Evolutionary conservation across 1,140 invertebrate species (phyloP).

Genomic region (Drosophila neocordata): DNA sequence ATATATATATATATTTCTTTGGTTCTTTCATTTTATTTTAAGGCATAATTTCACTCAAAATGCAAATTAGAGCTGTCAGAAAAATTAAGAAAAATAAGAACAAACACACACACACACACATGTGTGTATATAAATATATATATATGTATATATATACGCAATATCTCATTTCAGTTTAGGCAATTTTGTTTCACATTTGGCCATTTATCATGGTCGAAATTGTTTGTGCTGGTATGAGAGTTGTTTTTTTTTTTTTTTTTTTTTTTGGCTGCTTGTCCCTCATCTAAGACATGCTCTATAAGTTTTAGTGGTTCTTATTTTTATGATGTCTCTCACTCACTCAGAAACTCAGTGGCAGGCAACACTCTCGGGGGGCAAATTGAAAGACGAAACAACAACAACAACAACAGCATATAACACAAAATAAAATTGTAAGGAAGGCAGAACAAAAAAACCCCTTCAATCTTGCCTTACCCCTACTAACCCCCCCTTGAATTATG

Average conservation of each 20-base stretch:
- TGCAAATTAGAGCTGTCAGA: conserved; percentile 59
- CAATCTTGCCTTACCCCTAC: neutral
- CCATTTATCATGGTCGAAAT: conserved; percentile 72
- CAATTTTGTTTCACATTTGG: conserved; percentile 53
- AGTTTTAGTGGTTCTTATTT: conserved; percentile 57
- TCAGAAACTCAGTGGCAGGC: neutral
- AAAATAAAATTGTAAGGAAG: conserved; percentile 8
- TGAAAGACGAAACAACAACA: conserved; percentile 50
- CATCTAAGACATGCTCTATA: conserved; percentile 49
- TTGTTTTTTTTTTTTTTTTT: neutral
- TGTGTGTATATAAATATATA: neutral
- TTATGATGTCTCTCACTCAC: conserved; percentile 14
- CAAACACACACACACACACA: conserved; percentile 1
- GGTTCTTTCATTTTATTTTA: neutral
- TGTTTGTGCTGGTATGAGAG: conserved; percentile 27
- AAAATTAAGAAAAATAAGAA: conserved; percentile 55
- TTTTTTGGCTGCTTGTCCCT: conserved; percentile 12
- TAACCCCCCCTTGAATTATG: conserved; percentile 60
- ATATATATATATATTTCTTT: neutral
- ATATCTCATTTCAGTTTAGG: conserved; percentile 51
- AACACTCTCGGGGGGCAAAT: conserved; percentile 18
- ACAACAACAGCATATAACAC: too few species aligned
- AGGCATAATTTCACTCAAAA: conserved; percentile 45
- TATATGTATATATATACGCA: neutral
- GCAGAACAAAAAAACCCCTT: conserved; percentile 32